phyloP scores from a whole-genome alignment of 2,888 invertebrate species.

The Folsomia candida region DNA sequence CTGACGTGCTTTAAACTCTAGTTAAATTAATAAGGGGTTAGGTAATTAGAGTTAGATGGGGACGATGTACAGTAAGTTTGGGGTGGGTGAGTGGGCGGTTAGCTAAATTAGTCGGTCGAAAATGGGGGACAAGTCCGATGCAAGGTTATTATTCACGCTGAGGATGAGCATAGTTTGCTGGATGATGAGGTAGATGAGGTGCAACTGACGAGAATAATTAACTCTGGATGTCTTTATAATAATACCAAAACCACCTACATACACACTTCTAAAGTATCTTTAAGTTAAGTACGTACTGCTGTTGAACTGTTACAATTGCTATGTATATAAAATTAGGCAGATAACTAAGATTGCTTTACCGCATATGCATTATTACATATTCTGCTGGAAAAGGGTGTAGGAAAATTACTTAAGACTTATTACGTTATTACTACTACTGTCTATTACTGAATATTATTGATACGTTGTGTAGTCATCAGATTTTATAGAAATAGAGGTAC shows the following conservation, averaged over 20 bases:
- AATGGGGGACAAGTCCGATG: no score
- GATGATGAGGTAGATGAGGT: no score
- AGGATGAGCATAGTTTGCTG: no score
- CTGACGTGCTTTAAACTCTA: slow-evolving; percentile 14
- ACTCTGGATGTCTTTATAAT: not conserved
- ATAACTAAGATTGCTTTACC: not conserved
- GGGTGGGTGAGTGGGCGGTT: no score
- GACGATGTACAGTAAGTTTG: no score
- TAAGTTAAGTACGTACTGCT: no score
- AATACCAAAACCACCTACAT: not conserved
- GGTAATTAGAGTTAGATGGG: not conserved
- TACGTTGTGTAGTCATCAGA: not conserved
- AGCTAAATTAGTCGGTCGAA: no score
- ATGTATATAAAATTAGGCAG: no score
- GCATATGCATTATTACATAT: not conserved
- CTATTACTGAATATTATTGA: no score
- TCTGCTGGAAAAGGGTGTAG: not conserved
- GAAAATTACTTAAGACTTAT: not conserved
- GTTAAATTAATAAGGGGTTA: not conserved
- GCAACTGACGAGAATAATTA: no score
- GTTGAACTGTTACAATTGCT: not conserved
- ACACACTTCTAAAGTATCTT: not conserved
- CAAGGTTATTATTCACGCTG: no score
- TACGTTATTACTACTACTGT: not conserved
- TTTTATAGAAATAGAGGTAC: not conserved